Conservation (phyloP, 1,140 invertebrate species). For the Cryptotermes secundus region DNA sequence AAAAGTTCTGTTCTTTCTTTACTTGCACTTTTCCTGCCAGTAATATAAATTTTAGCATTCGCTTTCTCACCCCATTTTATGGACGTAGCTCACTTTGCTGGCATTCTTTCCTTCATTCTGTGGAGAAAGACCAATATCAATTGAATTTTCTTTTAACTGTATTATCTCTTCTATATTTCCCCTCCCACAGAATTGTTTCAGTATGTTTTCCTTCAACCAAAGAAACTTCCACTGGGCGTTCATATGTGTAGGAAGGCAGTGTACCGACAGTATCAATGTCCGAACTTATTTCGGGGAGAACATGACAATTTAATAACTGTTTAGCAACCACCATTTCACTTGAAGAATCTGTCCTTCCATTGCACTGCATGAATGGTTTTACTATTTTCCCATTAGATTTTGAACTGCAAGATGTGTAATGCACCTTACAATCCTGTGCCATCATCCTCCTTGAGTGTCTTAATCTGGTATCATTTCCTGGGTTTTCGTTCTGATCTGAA, state of each 20-base stretch:
- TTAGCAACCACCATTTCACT: neutral
- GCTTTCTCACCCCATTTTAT: neutral
- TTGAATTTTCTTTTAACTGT: neutral
- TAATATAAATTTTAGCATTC: neutral
- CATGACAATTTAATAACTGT: neutral
- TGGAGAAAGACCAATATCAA: neutral
- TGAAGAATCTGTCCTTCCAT: too few species aligned
- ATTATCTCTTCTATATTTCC: neutral
- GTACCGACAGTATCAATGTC: neutral
- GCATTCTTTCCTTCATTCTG: neutral
- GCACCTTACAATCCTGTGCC: too few species aligned
- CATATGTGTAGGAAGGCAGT: neutral
- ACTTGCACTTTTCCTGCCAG: neutral
- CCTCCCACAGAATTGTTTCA: neutral
- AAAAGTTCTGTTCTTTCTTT: neutral
- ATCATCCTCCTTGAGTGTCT: neutral
- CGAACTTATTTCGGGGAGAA: neutral
- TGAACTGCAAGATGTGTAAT: too few species aligned
- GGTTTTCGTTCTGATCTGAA: neutral
- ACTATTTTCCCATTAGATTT: too few species aligned
- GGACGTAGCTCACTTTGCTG: neutral
- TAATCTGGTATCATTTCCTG: neutral
- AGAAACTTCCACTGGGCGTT: neutral
- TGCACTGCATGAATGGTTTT: too few species aligned
- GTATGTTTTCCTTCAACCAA: neutral